Evolutionary conservation across 2,113 vertebrate species (phyloP).

Genomic region (Heterocephalus glaber): DNA sequence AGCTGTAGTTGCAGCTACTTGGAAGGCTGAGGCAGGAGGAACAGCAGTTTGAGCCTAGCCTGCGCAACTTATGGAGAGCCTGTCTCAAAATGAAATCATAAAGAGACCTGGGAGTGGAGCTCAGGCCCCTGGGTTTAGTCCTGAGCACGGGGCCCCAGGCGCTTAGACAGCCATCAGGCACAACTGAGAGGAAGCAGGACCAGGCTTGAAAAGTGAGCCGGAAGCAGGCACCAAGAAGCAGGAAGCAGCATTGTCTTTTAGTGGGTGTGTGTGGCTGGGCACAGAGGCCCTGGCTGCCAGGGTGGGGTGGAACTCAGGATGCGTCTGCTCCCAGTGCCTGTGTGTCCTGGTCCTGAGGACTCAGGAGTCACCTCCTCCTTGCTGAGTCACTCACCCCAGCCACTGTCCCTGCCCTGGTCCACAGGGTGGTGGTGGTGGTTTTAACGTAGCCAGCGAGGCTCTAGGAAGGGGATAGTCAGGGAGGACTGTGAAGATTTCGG

Average conservation of each 20-base stretch:
- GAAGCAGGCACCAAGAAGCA: slow-evolving; percentile 55
- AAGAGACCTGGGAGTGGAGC: not conserved
- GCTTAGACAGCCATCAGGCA: not conserved
- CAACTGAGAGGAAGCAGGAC: slow-evolving; percentile 20
- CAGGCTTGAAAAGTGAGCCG: slow-evolving; percentile 30
- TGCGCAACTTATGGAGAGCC: not conserved
- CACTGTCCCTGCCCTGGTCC: not conserved
- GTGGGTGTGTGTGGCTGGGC: not conserved
- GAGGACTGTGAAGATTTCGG: not conserved
- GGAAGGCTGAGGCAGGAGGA: not conserved
- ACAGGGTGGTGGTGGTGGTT: not conserved
- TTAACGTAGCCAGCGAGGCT: too few relatives aligned
- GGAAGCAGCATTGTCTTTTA: slow-evolving; percentile 51
- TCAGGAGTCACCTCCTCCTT: not conserved
- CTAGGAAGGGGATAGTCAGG: not conserved
- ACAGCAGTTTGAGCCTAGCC: not conserved
- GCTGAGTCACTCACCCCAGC: not conserved
- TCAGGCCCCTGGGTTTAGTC: not conserved
- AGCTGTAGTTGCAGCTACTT: not conserved
- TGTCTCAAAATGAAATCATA: not conserved
- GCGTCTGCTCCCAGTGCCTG: not conserved
- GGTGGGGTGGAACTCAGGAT: not conserved
- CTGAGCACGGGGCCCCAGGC: not conserved
- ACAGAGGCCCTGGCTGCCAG: not conserved
- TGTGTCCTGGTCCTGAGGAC: not conserved